Evolutionary conservation across 2,888 invertebrate genomes (phyloP).

Genomic region (Sepiola atlantica): DNA sequence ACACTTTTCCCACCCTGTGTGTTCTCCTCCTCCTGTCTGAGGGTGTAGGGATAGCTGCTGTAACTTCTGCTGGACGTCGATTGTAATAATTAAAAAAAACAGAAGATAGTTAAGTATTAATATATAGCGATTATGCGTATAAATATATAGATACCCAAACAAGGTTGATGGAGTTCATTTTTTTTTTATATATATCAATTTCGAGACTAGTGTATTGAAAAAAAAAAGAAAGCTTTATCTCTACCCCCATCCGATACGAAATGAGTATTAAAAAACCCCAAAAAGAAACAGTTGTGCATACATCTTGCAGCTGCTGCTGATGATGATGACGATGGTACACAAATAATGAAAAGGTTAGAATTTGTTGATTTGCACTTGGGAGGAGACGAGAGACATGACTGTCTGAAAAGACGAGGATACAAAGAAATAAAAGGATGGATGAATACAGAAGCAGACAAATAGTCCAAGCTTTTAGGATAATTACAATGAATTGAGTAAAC

Average conservation of each 20-base stretch:
- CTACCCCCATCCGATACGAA: neutral
- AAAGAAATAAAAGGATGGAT: neutral
- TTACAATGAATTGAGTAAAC: neutral
- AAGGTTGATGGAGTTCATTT: too few species aligned
- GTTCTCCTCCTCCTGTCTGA: too few species aligned
- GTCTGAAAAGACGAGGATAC: neutral
- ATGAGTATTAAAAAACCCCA: neutral
- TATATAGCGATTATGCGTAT: too few species aligned
- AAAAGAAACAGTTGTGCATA: neutral
- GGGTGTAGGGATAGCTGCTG: too few species aligned
- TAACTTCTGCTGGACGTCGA: too few species aligned
- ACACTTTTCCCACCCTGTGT: too few species aligned
- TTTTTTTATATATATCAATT: neutral
- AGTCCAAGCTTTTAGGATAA: conserved; percentile 20
- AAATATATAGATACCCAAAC: too few species aligned
- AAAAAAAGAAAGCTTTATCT: neutral
- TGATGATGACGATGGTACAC: neutral
- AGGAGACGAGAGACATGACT: neutral
- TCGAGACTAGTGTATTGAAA: neutral
- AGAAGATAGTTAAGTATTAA: too few species aligned
- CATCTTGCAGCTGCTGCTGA: neutral
- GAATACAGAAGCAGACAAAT: neutral
- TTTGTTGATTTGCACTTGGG: neutral
- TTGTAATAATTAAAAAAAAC: too few species aligned
- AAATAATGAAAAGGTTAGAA: conserved; percentile 20